phyloP scores from a whole-genome alignment of 2,888 invertebrate genomes.

The Caenorhabditis sp. region DNA sequence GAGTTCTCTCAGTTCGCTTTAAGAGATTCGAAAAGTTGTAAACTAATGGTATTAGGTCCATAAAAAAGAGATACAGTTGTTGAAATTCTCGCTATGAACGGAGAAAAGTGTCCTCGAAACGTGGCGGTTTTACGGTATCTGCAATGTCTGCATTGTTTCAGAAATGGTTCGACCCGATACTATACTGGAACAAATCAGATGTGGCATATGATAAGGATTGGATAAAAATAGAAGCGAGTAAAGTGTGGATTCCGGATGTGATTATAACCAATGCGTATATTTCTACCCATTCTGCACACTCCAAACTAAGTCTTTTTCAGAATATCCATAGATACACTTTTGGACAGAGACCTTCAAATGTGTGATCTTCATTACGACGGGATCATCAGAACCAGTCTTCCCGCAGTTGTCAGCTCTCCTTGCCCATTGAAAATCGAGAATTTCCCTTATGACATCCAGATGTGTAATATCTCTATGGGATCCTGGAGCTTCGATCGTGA shows the following conservation, averaged over 20 bases:
- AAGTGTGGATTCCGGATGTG: conserved; percentile 73
- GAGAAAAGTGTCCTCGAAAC: too few species aligned
- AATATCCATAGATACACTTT: conserved; percentile 59
- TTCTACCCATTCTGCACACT: too few species aligned
- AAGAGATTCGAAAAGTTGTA: too few species aligned
- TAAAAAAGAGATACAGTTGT: too few species aligned
- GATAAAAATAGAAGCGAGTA: conserved; percentile 62
- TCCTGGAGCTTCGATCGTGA: conserved; percentile 70
- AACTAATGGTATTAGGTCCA: too few species aligned
- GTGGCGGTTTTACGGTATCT: too few species aligned
- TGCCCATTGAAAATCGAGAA: conserved; percentile 68
- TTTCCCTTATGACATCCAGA: conserved; percentile 75
- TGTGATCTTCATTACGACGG: conserved; percentile 70
- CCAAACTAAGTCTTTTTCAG: too few species aligned
- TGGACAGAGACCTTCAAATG: conserved; percentile 57
- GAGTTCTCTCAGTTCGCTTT: too few species aligned
- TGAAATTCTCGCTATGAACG: too few species aligned
- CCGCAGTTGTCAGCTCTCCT: conserved; percentile 66
- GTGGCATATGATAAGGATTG: conserved; percentile 61
- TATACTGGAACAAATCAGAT: conserved; percentile 71
- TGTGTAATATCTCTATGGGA: conserved; percentile 64
- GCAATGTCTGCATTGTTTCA: neutral
- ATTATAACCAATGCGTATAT: conserved; percentile 69
- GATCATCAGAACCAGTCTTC: conserved; percentile 63
- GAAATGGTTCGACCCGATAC: conserved; percentile 77